Base-by-base conservation (phyloP, 2,113 vertebrate genomes). In the Dunckerocampus dactyliophorus region DNA sequence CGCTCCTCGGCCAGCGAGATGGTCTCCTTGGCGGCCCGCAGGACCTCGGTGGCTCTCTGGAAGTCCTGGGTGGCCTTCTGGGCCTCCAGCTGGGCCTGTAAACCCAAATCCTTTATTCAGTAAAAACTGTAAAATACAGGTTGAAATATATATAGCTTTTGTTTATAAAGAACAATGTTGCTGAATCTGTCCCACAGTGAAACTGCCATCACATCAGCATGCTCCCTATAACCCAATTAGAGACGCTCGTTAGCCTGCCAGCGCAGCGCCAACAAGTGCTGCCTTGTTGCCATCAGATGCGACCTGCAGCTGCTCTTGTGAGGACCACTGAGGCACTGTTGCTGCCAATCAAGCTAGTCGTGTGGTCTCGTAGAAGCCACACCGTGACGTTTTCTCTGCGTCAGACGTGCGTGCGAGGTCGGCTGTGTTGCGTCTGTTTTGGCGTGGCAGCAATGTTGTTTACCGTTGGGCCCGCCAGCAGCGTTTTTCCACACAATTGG, bases 1-100 rank as follows among this genome's bases (percentile, higher is more conserved):
- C 94, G 84, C 89, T 97, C 93, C 78, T 98, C 95, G 0, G 96
- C 96, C 9, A 98, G 88, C 0, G 95, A 93, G 51, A 98, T 98
- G 65, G 95, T 98, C 72, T 98, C 96, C 61, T 98, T 98, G 16
- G 96, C 96, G 0, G 95, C 95, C 1, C 94, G 92, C 28, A 98
- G 89, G 77, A 96, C 94, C 74, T 98, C 96, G 0, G 94, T 93
- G 4, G 96, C 94, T 71, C 95, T 89, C 91, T 98, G 96, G 72
- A 96, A 98, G 85, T 98, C 95, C 82, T 98, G 95, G 0, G 96
- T 95, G 0, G 95, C 95, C 56, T 91, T 94, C 80, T 98, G 95
- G 4, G 95, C 95, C 78, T 97, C 95, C 24, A 97, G 72, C 81
- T 98, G 96, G 0, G 96, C 94, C 96, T 98, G 56, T 1, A 20